A percentile compares a stretch with the other conserved stretches of the same genome.
phyloP scores from a whole-genome alignment of 1,140 invertebrate species.

The Helicorthomorpha holstii region DNA sequence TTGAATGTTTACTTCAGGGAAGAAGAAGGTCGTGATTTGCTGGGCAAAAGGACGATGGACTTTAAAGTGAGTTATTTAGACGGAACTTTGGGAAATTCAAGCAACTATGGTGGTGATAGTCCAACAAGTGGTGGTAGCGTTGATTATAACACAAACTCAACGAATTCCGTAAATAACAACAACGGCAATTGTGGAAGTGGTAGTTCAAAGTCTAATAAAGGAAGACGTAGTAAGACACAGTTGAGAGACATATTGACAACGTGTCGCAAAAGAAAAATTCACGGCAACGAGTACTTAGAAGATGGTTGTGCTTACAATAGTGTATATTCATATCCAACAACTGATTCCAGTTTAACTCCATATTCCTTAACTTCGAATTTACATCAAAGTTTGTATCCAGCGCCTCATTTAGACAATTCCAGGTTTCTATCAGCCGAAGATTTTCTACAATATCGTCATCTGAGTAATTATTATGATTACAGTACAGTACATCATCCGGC shows the following conservation, averaged over 20 bases:
- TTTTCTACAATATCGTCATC: conserved; percentile 64
- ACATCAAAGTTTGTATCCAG: conserved; percentile 46
- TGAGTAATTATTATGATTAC: conserved; percentile 51
- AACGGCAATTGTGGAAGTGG: background rate
- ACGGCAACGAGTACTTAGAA: conserved; percentile 20
- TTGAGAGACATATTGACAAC: conserved; percentile 79
- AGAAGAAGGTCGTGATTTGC: conserved; percentile 88
- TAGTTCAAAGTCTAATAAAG: conserved; percentile 27
- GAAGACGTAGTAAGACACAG: conserved; percentile 79
- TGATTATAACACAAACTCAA: conserved; percentile 34
- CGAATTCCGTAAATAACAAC: no score
- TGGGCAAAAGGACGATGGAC: conserved; percentile 94
- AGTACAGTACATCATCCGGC: conserved; percentile 47
- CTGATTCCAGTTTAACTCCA: conserved; percentile 37
- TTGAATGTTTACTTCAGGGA: conserved; percentile 59
- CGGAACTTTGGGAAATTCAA: conserved; percentile 62
- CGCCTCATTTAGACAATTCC: conserved; percentile 43
- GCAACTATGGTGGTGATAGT: conserved; percentile 62
- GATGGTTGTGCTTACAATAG: conserved; percentile 45
- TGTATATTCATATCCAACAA: conserved; percentile 51
- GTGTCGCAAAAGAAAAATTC: conserved; percentile 69
- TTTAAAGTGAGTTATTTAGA: conserved; percentile 96
- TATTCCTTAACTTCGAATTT: conserved; percentile 34
- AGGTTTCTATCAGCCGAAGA: conserved; percentile 52
- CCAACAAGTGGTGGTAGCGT: no score